Conservation (phyloP, 1,140 invertebrate genomes). For the Megalonaias nervosa region DNA sequence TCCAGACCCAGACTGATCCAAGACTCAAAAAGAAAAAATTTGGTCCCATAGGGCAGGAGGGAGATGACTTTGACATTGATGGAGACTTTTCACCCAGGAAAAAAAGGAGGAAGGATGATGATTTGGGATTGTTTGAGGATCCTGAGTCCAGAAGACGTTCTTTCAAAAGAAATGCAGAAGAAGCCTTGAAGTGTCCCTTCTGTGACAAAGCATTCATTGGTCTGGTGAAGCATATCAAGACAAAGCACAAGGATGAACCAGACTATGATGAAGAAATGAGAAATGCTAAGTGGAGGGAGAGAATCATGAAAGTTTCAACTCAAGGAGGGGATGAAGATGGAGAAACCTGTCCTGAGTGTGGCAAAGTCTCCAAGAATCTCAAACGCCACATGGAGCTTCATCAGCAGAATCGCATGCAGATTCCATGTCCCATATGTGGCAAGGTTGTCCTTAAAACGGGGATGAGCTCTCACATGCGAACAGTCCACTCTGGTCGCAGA, state of each 20-base stretch:
- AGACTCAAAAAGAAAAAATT: constrained; percentile 66
- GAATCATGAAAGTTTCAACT: constrained; percentile 68
- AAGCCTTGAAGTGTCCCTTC: constrained; percentile 67
- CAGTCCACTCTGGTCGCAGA: constrained; percentile 64
- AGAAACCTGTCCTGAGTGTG: constrained; percentile 65
- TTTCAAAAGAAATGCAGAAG: constrained; percentile 63
- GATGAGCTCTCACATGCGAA: constrained; percentile 68
- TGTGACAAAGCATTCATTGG: constrained; percentile 69
- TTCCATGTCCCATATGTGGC: constrained; percentile 68
- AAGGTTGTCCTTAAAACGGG: constrained; percentile 68
- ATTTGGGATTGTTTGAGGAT: constrained; percentile 64
- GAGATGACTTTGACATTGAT: constrained; percentile 46
- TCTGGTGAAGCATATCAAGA: constrained; percentile 67
- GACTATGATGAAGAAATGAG: constrained; percentile 68
- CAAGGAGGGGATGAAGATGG: constrained; percentile 60
- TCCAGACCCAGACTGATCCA: constrained; percentile 66
- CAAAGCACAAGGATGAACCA: constrained; percentile 65
- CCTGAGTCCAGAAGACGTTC: constrained; percentile 60
- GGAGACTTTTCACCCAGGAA: constrained; percentile 44
- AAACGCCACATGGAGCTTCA: constrained; percentile 67
- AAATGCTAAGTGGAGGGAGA: constrained; percentile 68
- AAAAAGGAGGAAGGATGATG: constrained; percentile 56
- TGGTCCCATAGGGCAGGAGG: constrained; percentile 59
- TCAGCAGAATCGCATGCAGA: constrained; percentile 68
- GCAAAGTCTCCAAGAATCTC: constrained; percentile 66